phyloP scores from a whole-genome alignment of 2,888 invertebrate genomes.

The Omphaloscelis lunosa region DNA sequence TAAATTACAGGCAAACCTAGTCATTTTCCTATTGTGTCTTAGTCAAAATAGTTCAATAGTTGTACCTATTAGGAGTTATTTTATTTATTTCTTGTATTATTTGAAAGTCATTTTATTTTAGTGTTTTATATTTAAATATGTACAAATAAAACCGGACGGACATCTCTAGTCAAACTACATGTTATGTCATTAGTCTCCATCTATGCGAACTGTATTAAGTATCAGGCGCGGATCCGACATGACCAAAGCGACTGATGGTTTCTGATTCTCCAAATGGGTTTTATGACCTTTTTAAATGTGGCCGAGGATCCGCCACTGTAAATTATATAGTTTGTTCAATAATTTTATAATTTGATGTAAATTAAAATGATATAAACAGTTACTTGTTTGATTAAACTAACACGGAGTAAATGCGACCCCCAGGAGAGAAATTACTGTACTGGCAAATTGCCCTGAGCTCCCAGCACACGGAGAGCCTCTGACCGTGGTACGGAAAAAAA shows the following conservation, averaged over 20 bases:
- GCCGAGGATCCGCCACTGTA: slow-evolving; percentile 34
- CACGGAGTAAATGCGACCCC: not conserved
- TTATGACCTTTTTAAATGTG: slow-evolving; percentile 7
- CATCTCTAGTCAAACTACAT: slow-evolving; percentile 61
- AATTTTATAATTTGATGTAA: slow-evolving; percentile 84
- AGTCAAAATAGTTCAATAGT: slow-evolving; percentile 53
- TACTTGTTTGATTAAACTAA: slow-evolving; percentile 36
- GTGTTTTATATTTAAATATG: slow-evolving; percentile 48
- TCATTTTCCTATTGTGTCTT: slow-evolving; percentile 55
- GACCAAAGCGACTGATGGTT: slow-evolving; percentile 14
- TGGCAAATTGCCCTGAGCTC: not conserved
- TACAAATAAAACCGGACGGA: slow-evolving; percentile 22
- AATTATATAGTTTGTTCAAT: slow-evolving; percentile 58
- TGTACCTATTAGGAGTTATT: slow-evolving; percentile 30
- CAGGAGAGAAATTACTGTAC: not conserved
- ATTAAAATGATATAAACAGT: slow-evolving; percentile 71
- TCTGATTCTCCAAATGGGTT: slow-evolving; percentile 16
- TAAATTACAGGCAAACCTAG: slow-evolving; percentile 59
- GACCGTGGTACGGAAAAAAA: not conserved
- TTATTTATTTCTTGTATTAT: slow-evolving; percentile 35
- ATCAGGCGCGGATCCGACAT: slow-evolving; percentile 38
- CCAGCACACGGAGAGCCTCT: not conserved
- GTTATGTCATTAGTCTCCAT: slow-evolving; percentile 21
- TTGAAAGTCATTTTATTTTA: slow-evolving; percentile 35
- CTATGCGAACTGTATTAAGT: slow-evolving; percentile 13